Base-by-base conservation (phyloP, 2,888 invertebrate genomes). In the Phengaris alcon region DNA sequence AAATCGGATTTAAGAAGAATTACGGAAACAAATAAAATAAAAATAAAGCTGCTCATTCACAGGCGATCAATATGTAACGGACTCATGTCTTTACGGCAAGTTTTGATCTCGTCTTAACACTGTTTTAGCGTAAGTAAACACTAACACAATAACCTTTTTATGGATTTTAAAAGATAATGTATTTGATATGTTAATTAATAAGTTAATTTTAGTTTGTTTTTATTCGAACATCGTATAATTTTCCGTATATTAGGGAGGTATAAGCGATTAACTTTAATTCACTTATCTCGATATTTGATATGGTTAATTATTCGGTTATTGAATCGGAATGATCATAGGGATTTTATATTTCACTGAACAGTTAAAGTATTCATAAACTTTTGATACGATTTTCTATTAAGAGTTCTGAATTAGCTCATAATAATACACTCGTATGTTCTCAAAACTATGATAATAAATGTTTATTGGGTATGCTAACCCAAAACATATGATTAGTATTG, bases 11-110 rank as follows among this genome's bases (percentile, higher is more conserved):
- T 5, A 59, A 15, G 59, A 57, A 15, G 15, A 9, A 64, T 35
- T 35, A 6, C 35, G 12, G 68, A 69, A 69, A 9, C 52, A 22
- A 46, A 22, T 57, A 75, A 69, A 69, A 55, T 64, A 80, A 3
- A 35, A 35, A 79, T 79, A 83, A 83, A 82, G 82, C 80, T 80
- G 77, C 59, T 80, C 82, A 82, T 83, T 84, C 82, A 83, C 80
- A 79, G 79, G 51, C 74, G 76, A 76, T 77, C 74, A 78, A 76
- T 54, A 72, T 78, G 80, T 82, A 84, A 85, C 81, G 80, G 82
- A 81, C 82, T 80, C 80, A 76, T 76, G 74, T 75, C 77, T 77
- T 82, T 81, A 79, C 78, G 80, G 82, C 82, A 82, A 79, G 79
- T 81, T 78, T 78, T 73, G 73, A 76, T 77, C 77, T 77, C 77